Base-by-base conservation (phyloP, 2,113 vertebrate genomes). In the Thomomys bottae region DNA sequence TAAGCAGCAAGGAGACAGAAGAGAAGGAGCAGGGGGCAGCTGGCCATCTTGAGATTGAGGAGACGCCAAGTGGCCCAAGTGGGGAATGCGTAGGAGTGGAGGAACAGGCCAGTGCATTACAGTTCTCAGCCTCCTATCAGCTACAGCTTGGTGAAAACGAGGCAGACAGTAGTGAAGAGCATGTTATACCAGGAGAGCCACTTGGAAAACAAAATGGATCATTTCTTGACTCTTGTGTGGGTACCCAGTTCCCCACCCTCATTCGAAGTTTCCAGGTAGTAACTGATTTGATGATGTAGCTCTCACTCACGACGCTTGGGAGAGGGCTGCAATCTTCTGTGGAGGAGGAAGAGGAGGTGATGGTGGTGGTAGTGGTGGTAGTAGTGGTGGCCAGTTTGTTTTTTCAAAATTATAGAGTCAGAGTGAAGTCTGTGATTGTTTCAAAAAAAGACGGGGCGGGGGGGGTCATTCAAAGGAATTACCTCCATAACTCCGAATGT, bases 201-300 rank as follows among this genome's bases (percentile, higher is more conserved):
- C 92, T 92, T 97, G 97, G 97, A 90, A 92, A 95, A 94, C 96
- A 96, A 42, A 96, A 82, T 61, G 98, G 96, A 87, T 23, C 96
- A 42, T 94, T 93, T 81, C 97, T 86, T 94, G 86, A 36, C 80
- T 92, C 83, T 15, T 67, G 14, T 59, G 94, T 93, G 95, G 93
- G 89, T 96, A 67, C 89, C 3, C 89, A 95, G 92, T 96, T 97
- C 93, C 97, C 97, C 0, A 96, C 73, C 71, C 77, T 98, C 97
- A 98, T 98, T 97, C 97, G 97, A 97, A 98, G 98, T 96, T 98
- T 98, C 96, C 98, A 98, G 98, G 98, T 98, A 98, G 98, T 95
- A 94, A 91, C 94, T 71, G 32, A 63, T 21, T 61, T 32, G 34
- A 0, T 28, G 57, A 66, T n/a, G 36, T 49, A 88, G 86, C 40